phyloP scores from a whole-genome alignment of 1,140 invertebrate genomes.

The Cherax quadricarinatus region DNA sequence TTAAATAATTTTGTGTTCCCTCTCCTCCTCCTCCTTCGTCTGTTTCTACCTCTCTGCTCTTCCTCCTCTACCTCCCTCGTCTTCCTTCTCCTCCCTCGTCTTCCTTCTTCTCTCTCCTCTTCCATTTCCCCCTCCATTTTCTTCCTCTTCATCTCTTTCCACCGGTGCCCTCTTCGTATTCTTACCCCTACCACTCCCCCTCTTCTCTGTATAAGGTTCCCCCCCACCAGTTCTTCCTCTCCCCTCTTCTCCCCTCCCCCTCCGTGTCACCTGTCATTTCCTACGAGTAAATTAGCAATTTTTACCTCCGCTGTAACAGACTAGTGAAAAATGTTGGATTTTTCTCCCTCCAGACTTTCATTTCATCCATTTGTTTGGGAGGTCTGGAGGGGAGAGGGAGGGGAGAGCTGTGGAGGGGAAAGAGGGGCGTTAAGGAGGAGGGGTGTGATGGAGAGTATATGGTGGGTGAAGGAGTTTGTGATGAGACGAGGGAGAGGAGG shows the following conservation, averaged over 20 bases:
- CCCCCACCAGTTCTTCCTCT: neutral
- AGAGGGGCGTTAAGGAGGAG: too few species aligned
- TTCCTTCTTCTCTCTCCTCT: neutral
- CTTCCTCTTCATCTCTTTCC: neutral
- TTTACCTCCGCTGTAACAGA: constrained; percentile 47
- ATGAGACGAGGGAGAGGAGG: neutral
- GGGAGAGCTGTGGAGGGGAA: neutral
- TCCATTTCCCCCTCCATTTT: neutral
- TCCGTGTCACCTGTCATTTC: constrained; percentile 56
- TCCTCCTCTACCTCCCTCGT: neutral
- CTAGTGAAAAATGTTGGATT: constrained; percentile 45
- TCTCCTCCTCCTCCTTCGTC: too few species aligned
- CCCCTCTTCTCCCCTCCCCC: neutral
- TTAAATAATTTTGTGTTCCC: too few species aligned
- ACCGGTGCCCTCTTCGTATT: neutral
- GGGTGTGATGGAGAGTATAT: neutral
- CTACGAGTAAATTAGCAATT: constrained; percentile 60
- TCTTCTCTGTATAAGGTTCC: neutral
- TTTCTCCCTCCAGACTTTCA: constrained; percentile 41
- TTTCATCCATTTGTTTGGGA: constrained; percentile 11
- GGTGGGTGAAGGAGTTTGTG: neutral
- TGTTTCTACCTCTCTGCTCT: too few species aligned
- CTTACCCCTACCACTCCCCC: neutral
- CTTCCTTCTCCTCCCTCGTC: neutral
- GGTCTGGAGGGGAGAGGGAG: neutral